phyloP scores from a whole-genome alignment of 2,888 invertebrate species.

The Ophioninae sp. region DNA sequence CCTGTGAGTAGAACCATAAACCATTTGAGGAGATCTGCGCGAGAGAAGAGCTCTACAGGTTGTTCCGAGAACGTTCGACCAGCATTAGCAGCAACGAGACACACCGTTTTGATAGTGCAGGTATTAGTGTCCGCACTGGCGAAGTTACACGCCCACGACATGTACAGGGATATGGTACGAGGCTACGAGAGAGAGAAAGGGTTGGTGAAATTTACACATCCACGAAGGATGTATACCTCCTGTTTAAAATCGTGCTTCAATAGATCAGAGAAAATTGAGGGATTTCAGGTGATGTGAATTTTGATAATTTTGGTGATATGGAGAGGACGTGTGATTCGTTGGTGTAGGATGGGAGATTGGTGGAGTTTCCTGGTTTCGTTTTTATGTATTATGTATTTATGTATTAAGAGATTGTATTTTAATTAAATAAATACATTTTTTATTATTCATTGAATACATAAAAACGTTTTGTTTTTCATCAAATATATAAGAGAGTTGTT shows the following conservation, averaged over 20 bases:
- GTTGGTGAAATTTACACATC: constrained; percentile 54
- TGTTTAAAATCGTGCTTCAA: constrained; percentile 30
- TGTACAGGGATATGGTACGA: constrained; percentile 34
- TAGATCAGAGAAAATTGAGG: constrained; percentile 1
- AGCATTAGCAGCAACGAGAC: constrained; percentile 37
- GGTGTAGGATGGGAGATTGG: no score
- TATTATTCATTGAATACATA: no score
- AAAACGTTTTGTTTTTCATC: no score
- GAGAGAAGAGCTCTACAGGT: constrained; percentile 59
- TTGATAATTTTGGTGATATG: background rate
- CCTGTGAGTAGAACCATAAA: constrained; percentile 65
- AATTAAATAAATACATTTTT: no score
- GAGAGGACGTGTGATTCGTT: background rate
- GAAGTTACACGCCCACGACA: background rate
- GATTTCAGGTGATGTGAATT: background rate
- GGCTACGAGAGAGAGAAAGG: constrained; percentile 15
- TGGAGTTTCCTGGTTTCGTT: no score
- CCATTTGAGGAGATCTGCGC: constrained; percentile 59
- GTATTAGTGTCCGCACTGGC: constrained; percentile 9
- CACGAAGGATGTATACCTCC: constrained; percentile 19
- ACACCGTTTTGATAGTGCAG: constrained; percentile 19
- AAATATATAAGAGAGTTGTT: no score
- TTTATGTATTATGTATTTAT: no score
- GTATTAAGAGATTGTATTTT: no score
- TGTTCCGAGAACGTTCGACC: constrained; percentile 53